Evolutionary conservation across 2,797 vertebrate species (phyloP).

Genomic region (Onychomys leucogaster): DNA sequence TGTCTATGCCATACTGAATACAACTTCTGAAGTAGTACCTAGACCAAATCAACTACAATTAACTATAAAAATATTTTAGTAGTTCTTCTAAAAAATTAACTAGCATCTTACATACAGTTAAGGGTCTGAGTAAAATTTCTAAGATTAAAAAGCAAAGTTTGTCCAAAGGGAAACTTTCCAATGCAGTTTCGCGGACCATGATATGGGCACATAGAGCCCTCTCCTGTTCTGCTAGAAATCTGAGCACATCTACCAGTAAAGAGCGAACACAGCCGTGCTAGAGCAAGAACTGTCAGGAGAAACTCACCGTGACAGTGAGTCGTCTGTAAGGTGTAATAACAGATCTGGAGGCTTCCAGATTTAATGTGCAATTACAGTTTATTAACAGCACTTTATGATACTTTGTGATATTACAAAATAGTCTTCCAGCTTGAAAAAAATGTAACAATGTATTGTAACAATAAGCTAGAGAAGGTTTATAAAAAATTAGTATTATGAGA

Average conservation of each 20-base stretch:
- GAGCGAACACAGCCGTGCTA: background rate
- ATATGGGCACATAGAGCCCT: background rate
- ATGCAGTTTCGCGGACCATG: background rate
- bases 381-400: conserved; percentile 52
- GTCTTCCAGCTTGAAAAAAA: conserved; percentile 43
- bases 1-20: conserved; percentile 33
- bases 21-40: conserved; percentile 45
- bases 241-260: background rate
- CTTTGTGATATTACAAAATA: conserved; percentile 52
- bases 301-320: conserved; percentile 30
- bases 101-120: background rate
- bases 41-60: conserved; percentile 39
- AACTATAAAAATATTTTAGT: conserved; percentile 34
- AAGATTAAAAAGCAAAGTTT: conserved; percentile 52
- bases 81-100: conserved; percentile 48
- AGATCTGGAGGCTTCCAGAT: conserved; percentile 27
- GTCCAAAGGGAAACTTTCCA: conserved; percentile 36
- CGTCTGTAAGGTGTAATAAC: background rate
- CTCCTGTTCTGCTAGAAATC: background rate
- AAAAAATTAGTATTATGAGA: conserved; percentile 61
- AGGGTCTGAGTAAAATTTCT: background rate
- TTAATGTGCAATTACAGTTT: conserved; percentile 54
- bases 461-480: conserved; percentile 40
- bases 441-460: conserved; percentile 40
- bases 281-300: background rate